Conservation (phyloP, 1,140 invertebrate genomes). For the Mizuhopecten yessoensis region DNA sequence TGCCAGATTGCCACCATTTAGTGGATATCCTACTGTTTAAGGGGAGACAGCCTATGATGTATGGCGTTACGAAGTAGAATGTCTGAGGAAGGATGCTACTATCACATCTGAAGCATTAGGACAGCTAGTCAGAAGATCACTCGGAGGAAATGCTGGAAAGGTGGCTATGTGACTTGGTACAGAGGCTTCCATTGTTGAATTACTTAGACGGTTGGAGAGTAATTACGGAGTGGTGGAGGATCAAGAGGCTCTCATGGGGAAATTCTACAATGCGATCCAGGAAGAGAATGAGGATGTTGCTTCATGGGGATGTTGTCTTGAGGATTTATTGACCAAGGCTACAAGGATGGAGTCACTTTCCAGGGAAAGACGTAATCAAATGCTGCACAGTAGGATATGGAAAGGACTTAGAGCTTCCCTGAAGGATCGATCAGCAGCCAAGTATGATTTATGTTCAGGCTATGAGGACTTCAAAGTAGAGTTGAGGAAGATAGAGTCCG, state of each 20-base stretch:
- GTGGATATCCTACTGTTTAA: neutral
- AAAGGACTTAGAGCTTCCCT: conserved; percentile 43
- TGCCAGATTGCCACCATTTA: neutral
- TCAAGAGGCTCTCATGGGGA: conserved; percentile 42
- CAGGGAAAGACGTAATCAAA: neutral
- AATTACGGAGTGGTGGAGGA: conserved; percentile 46
- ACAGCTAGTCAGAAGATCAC: conserved; percentile 45
- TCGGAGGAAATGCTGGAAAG: conserved; percentile 48
- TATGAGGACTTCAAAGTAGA: conserved; percentile 49
- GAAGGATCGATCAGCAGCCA: conserved; percentile 37
- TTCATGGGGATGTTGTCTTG: conserved; percentile 54
- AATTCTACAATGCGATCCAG: conserved; percentile 59
- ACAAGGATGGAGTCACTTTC: neutral
- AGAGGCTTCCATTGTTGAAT: neutral
- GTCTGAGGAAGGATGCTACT: neutral
- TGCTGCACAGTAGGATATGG: conserved; percentile 48
- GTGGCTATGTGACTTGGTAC: conserved; percentile 55
- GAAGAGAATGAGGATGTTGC: conserved; percentile 45
- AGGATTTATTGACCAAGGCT: conserved; percentile 42
- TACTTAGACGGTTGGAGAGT: conserved; percentile 53
- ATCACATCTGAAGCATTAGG: neutral
- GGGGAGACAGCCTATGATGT: conserved; percentile 50
- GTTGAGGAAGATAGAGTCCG: conserved; percentile 40
- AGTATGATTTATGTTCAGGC: conserved; percentile 46
- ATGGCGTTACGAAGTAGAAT: conserved; percentile 48